These are phyloP conservation scores for Glareola pratincola DNA, from an alignment of 2,113 vertebrate genomes.

Conservation along the genomic window DNA sequence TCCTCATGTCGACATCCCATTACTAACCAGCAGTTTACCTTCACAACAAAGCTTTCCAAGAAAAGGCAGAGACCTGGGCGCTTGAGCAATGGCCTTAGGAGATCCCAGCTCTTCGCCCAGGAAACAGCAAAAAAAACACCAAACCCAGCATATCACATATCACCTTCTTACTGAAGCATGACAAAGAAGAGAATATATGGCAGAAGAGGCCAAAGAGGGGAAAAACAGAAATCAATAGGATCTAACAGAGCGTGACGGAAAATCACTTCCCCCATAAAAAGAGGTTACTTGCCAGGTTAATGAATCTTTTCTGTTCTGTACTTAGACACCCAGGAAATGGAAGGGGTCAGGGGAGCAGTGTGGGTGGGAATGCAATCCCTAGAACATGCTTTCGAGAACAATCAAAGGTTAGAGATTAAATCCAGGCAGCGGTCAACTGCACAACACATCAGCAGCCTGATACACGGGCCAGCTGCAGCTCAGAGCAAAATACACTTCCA, in stretches of 20 bases:
- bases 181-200: constrained; percentile 51
- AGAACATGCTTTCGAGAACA: constrained; percentile 52
- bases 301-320: constrained; percentile 65
- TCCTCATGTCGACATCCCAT: not conserved
- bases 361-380: constrained; percentile 53
- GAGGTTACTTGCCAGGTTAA: constrained; percentile 65
- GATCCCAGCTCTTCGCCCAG: constrained; percentile 2
- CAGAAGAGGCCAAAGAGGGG: constrained; percentile 48
- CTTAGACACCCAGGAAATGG: constrained; percentile 60
- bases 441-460: not conserved
- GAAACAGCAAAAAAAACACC: not conserved
- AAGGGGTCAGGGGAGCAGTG: constrained; percentile 48
- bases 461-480: not conserved
- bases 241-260: constrained; percentile 57
- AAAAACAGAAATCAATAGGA: constrained; percentile 58
- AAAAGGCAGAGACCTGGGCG: not conserved
- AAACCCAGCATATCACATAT: constrained; percentile 30
- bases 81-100: not conserved
- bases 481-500: not conserved
- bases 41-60: constrained; percentile 51
- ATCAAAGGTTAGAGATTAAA: constrained; percentile 60
- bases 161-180: constrained; percentile 41
- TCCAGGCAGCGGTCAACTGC: constrained; percentile 5
- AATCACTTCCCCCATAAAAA: constrained; percentile 58
- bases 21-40: not conserved